Evolutionary conservation across 2,888 invertebrate genomes (phyloP), one percentile per base, ranked within the genome.

Genomic region (Drosophila tanythrix): DNA sequence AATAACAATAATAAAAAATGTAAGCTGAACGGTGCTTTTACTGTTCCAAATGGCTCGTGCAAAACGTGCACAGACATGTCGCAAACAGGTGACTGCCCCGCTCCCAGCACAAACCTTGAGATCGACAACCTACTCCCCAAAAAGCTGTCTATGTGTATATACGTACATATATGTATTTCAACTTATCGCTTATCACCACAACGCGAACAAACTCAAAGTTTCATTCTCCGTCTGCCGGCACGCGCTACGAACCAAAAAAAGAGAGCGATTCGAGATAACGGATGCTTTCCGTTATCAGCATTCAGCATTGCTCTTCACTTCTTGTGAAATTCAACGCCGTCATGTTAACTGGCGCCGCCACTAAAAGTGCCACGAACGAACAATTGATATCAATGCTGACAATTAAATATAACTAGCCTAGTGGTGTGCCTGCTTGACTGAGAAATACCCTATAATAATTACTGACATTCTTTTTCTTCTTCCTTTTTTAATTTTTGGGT

Each of bases 271-370:
- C 13, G 13, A 65, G 76, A 78, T 79, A 78, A 64, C 76, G 67
- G 67, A 75, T 79, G 67, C 64, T 63, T 36, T 55, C 11, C 25
- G n/a, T n/a, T n/a, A 80, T 76, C 68, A 43, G 50, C 57, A 51
- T 52, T 60, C 46, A 48, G 29, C 18, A 36, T 53, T 60, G 8
- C 15, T 38, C 27, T 4, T 13, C 55, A 25, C 48, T 82, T 87
- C 83, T 90, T 87, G 87, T 88, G 87, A 87, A 87, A 87, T 87
- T 87, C 87, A 88, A 55, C 83, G 60, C 51, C 8, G 21, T 43
- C 25, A 46, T 74, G 90, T 48, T 83, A 86, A 88, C 74, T 74
- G 70, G 51, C 66, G 70, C 60, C 68, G 57, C 53, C 77, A 52
- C 53, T 50, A 25, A 43, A 63, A 60, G 25, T 18, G 50, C 21